Evolutionary conservation across 2,797 vertebrate species (phyloP).

Genomic region (Galaxias olidus): DNA sequence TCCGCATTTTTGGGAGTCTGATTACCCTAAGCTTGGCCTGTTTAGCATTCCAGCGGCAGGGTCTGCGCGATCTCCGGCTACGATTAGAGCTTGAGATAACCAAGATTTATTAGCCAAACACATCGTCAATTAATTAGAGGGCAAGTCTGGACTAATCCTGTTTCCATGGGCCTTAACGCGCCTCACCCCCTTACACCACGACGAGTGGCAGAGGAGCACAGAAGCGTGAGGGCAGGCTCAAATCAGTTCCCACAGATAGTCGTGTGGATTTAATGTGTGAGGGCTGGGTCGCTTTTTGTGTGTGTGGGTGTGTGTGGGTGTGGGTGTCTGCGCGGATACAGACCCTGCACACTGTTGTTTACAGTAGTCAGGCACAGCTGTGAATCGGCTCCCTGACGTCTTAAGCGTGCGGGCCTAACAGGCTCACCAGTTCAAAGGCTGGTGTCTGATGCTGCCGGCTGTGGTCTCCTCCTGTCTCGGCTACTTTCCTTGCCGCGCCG

Average conservation of each 20-base stretch:
- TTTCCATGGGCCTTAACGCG: slow-evolving; percentile 66
- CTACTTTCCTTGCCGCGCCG: slow-evolving; percentile 27
- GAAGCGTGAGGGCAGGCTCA: slow-evolving; percentile 42
- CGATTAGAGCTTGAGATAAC: slow-evolving; percentile 71
- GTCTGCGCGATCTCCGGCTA: slow-evolving; percentile 61
- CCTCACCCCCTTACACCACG: slow-evolving; percentile 50
- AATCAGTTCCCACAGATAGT: slow-evolving; percentile 43
- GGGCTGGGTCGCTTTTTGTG: slow-evolving; percentile 8
- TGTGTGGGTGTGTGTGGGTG: background rate
- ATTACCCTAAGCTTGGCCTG: slow-evolving; percentile 53
- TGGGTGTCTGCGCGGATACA: slow-evolving; percentile 17
- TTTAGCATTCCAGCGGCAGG: slow-evolving; percentile 61
- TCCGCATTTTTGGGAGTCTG: slow-evolving; percentile 54
- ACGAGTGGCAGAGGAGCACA: slow-evolving; percentile 43
- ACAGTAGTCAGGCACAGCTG: slow-evolving; percentile 28
- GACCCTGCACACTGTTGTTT: slow-evolving; percentile 26
- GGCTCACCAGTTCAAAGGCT: slow-evolving; percentile 67
- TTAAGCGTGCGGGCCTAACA: slow-evolving; percentile 59
- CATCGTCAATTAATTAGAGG: slow-evolving; percentile 73
- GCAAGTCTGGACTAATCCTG: slow-evolving; percentile 65
- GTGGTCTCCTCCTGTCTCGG: slow-evolving; percentile 18
- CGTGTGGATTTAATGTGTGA: slow-evolving; percentile 18
- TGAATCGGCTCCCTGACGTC: slow-evolving; percentile 54
- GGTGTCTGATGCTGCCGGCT: slow-evolving; percentile 42
- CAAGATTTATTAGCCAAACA: slow-evolving; percentile 75